These are phyloP conservation scores for Momotus momota DNA, from an alignment of 2,797 vertebrate species.

Conservation along the genomic window DNA sequence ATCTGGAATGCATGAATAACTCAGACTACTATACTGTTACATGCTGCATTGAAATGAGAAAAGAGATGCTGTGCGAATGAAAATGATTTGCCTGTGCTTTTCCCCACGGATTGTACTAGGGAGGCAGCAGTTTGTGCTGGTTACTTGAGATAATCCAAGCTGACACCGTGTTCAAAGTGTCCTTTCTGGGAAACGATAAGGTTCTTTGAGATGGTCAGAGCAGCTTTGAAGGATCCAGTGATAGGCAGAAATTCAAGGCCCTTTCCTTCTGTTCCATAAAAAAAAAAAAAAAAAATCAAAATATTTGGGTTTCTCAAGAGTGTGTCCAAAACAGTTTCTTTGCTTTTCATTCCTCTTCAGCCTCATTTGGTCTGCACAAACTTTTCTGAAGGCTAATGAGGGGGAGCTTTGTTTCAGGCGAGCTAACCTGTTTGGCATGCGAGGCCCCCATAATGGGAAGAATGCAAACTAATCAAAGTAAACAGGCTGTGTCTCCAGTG, in stretches of 20 bases:
- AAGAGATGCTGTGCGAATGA: conserved; percentile 17
- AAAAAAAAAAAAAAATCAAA: not conserved
- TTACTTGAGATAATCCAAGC: not conserved
- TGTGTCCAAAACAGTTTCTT: not conserved
- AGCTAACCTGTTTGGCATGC: not conserved
- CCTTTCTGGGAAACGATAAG: not conserved
- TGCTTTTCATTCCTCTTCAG: conserved; percentile 25
- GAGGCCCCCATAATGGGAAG: not conserved
- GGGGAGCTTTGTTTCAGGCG: not conserved
- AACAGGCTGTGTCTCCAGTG: not conserved
- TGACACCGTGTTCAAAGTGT: not conserved
- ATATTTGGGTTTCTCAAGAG: conserved; percentile 36
- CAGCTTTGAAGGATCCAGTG: not conserved
- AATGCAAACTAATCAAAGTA: conserved; percentile 22
- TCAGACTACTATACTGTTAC: not conserved
- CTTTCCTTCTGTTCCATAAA: not conserved
- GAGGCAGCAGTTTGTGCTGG: not conserved
- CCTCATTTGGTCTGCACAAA: not conserved
- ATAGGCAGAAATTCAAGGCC: conserved; percentile 39
- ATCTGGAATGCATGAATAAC: conserved; percentile 45
- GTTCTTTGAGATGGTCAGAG: not conserved
- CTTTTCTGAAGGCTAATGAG: not conserved
- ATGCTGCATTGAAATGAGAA: conserved; percentile 46
- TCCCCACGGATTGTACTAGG: not conserved
- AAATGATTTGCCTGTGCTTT: conserved; percentile 6